These are phyloP conservation scores for Geodia barretti DNA, from an alignment of 37 sponge, comb jelly and placozoan species.

Conservation along the genomic window DNA sequence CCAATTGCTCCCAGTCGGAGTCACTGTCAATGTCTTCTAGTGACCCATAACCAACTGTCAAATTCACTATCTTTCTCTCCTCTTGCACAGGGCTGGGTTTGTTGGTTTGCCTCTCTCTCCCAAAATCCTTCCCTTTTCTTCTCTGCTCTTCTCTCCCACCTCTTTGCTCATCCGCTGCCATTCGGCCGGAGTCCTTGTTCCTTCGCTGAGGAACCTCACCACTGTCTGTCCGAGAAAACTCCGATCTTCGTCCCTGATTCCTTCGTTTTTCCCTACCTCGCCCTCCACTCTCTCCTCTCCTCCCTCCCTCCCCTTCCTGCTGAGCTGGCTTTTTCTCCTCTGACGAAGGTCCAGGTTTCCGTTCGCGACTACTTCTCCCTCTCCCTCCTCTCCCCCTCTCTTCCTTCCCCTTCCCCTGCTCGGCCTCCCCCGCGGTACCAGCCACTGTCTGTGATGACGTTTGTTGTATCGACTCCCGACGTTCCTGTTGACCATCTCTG, in stretches of 20 bases:
- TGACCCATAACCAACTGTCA: neutral
- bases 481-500: neutral
- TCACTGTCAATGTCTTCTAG: conserved; percentile 48
- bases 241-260: neutral
- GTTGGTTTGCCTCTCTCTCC: neutral
- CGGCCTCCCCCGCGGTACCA: neutral
- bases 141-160: neutral
- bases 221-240: neutral
- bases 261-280: neutral
- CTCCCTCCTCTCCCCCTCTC: conserved; percentile 17
- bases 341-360: neutral
- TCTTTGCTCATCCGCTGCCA: neutral
- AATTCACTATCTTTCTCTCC: neutral
- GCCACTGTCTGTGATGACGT: neutral
- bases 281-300: neutral
- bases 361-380: neutral
- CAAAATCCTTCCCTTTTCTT: neutral
- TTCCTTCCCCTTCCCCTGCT: neutral
- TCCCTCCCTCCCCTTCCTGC: neutral
- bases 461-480: no score
- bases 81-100: neutral
- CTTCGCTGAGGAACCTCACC: neutral
- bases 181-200: neutral
- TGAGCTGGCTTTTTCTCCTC: neutral
- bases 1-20: conserved; percentile 41